phyloP scores from a whole-genome alignment of 2,888 invertebrate species.

The Dysmachus trigonus region DNA sequence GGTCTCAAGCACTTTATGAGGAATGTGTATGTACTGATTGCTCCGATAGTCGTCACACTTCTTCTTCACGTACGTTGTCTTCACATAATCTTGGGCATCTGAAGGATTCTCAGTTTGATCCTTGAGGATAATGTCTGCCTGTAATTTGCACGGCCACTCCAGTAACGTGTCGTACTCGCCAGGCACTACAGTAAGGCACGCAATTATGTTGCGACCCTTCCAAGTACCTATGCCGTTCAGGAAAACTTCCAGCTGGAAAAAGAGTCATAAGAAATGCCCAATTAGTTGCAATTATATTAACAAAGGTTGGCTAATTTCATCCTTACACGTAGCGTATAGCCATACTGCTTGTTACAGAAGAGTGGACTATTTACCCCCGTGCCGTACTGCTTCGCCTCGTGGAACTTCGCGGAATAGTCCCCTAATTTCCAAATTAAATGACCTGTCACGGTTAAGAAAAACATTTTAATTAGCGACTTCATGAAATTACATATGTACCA shows the following conservation, averaged over 20 bases:
- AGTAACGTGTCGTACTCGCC: slow-evolving; percentile 78
- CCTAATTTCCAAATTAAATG: slow-evolving; percentile 77
- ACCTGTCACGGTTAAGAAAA: slow-evolving; percentile 57
- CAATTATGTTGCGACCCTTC: slow-evolving; percentile 77
- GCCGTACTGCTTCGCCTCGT: slow-evolving; percentile 73
- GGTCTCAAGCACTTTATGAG: slow-evolving; percentile 59
- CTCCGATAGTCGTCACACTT: slow-evolving; percentile 63
- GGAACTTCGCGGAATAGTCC: slow-evolving; percentile 72
- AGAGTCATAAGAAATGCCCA: neutral
- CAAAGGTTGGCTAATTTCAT: neutral
- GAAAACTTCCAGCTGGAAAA: slow-evolving; percentile 71
- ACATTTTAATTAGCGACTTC: neutral
- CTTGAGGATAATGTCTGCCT: slow-evolving; percentile 72
- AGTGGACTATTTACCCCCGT: slow-evolving; percentile 72
- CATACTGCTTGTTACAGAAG: slow-evolving; percentile 76
- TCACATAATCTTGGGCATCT: slow-evolving; percentile 72
- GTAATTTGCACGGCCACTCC: slow-evolving; percentile 77
- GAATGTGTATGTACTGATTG: slow-evolving; percentile 63
- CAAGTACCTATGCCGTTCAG: slow-evolving; percentile 80
- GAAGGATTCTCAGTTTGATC: slow-evolving; percentile 69
- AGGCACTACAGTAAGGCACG: slow-evolving; percentile 73
- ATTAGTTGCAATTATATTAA: neutral
- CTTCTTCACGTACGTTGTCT: slow-evolving; percentile 69
- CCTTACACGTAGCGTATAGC: slow-evolving; percentile 76
- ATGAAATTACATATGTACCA: neutral